Conservation (phyloP, 2,797 vertebrate species). For the Pangasius krempfi region DNA sequence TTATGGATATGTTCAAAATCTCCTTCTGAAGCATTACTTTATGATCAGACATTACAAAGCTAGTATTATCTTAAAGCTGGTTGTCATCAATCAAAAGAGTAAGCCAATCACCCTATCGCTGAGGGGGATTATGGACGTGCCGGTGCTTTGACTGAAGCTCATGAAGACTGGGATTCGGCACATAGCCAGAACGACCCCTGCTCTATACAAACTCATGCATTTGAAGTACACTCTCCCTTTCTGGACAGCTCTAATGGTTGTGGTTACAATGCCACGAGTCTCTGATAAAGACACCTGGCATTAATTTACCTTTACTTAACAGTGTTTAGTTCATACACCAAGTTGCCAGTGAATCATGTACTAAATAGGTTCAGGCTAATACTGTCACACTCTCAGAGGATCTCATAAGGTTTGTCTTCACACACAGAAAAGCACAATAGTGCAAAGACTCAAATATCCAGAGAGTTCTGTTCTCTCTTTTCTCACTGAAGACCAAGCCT, state of each 20-base stretch:
- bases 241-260: slow-evolving; percentile 15
- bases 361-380: slow-evolving; percentile 21
- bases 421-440: slow-evolving; percentile 26
- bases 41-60: slow-evolving; percentile 23
- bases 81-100: slow-evolving; percentile 40
- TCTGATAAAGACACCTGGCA: slow-evolving; percentile 37
- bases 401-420: slow-evolving; percentile 26
- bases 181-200: slow-evolving; percentile 31
- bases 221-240: slow-evolving; percentile 20
- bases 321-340: slow-evolving; percentile 4
- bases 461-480: slow-evolving; percentile 35
- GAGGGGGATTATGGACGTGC: slow-evolving; percentile 42
- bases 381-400: slow-evolving; percentile 34
- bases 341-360: slow-evolving; percentile 3
- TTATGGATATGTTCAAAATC: slow-evolving; percentile 11
- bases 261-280: slow-evolving; percentile 26
- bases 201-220: slow-evolving; percentile 17
- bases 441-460: slow-evolving; percentile 23
- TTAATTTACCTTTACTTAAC: slow-evolving; percentile 29
- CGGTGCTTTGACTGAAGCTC: slow-evolving; percentile 38
- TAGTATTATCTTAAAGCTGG: slow-evolving; percentile 23
- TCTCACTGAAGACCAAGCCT: slow-evolving; percentile 22
- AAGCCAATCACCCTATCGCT: slow-evolving; percentile 18
- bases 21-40: slow-evolving; percentile 20
- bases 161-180: slow-evolving; percentile 26